Evolutionary conservation across 2,888 invertebrate genomes (phyloP).

Genomic region (Thereva unica): DNA sequence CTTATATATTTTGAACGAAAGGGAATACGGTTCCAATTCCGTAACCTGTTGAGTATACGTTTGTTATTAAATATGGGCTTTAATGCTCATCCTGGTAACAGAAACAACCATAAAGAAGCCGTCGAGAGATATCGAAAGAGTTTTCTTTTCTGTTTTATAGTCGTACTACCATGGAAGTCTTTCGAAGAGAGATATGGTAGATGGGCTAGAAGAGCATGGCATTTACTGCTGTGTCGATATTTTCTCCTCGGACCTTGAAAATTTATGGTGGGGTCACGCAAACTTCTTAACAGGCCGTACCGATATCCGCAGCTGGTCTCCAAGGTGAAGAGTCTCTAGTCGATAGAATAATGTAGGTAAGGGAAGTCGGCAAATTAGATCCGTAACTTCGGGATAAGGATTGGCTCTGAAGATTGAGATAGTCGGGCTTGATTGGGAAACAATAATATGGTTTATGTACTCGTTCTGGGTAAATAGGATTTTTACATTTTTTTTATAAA

Average conservation of each 20-base stretch:
- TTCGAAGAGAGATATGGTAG: constrained; percentile 44
- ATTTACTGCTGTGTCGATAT: constrained; percentile 46
- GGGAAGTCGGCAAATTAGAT: constrained; percentile 67
- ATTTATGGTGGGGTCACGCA: constrained; percentile 42
- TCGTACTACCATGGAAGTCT: constrained; percentile 45
- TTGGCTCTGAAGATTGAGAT: constrained; percentile 73
- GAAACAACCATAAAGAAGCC: constrained; percentile 64
- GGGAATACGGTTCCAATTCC: constrained; percentile 65
- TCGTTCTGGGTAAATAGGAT: constrained; percentile 46
- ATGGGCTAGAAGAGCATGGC: constrained; percentile 45
- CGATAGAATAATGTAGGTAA: constrained; percentile 70
- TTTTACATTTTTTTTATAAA: constrained; percentile 40
- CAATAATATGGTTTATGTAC: constrained; percentile 47
- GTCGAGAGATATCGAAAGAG: constrained; percentile 62
- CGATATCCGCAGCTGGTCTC: constrained; percentile 76
- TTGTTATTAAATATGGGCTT: constrained; percentile 57
- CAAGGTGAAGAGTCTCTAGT: constrained; percentile 72
- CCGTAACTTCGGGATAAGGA: constrained; percentile 68
- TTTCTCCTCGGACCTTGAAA: constrained; percentile 45
- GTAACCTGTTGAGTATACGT: constrained; percentile 59
- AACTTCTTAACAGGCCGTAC: constrained; percentile 59
- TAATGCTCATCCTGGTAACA: constrained; percentile 59
- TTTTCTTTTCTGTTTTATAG: constrained; percentile 47
- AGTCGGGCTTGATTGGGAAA: constrained; percentile 62
- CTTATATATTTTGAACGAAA: constrained; percentile 54